These are phyloP conservation scores for Aphaenogaster ashmeadi DNA, from an alignment of 1,140 invertebrate genomes.

Conservation along the genomic window DNA sequence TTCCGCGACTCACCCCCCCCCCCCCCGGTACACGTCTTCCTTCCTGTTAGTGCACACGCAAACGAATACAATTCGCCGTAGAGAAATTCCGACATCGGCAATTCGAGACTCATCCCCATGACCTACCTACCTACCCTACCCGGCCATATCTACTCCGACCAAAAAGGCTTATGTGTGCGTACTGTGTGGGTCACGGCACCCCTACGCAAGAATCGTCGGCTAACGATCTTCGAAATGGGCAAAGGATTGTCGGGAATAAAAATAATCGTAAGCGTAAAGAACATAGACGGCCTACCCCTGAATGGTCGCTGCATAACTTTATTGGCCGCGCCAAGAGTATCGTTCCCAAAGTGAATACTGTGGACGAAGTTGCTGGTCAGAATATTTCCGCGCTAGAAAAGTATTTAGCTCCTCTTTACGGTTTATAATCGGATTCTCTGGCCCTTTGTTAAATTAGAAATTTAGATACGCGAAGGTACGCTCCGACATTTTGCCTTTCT, in stretches of 20 bases:
- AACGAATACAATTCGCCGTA: constrained; percentile 54
- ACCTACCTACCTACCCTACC: constrained; percentile 40
- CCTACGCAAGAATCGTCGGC: constrained; percentile 10
- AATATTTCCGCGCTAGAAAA: background rate
- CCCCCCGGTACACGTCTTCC: constrained; percentile 13
- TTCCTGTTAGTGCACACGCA: constrained; percentile 29
- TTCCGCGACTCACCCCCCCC: constrained; percentile 58
- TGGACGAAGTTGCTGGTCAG: background rate
- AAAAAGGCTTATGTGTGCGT: constrained; percentile 29
- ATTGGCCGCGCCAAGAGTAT: constrained; percentile 19
- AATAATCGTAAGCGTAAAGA: constrained; percentile 56
- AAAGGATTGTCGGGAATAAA: constrained; percentile 55
- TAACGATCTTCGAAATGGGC: constrained; percentile 51
- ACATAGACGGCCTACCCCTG: constrained; percentile 7
- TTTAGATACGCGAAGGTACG: background rate
- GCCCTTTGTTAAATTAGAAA: constrained; percentile 25
- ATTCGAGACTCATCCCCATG: constrained; percentile 50
- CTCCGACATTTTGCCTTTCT: constrained; percentile 10
- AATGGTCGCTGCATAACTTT: constrained; percentile 39
- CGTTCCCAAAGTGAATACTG: constrained; percentile 26
- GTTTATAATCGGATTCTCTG: background rate
- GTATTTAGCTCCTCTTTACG: constrained; percentile 17
- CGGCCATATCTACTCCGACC: background rate
- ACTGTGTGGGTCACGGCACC: constrained; percentile 15
- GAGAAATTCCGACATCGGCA: constrained; percentile 73